phyloP scores from a whole-genome alignment of 2,797 vertebrate species.

The Sebastes taczanowskii region DNA sequence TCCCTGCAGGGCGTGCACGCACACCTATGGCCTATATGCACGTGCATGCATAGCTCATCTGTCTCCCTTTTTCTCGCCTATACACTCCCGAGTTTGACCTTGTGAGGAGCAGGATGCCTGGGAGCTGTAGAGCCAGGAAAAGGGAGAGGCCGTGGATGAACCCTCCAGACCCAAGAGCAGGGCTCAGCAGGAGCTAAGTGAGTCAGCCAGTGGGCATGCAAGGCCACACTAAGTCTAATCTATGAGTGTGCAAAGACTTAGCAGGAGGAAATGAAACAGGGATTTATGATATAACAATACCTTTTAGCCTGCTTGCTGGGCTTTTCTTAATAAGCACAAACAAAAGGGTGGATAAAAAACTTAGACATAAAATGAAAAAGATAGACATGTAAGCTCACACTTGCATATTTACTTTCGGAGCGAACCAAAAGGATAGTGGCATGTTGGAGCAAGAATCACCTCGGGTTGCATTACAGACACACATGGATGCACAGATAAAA shows the following conservation, averaged over 20 bases:
- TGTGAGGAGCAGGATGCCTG: constrained; percentile 64
- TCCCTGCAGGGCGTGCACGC: not conserved
- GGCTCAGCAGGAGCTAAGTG: constrained; percentile 31
- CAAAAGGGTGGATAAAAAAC: constrained; percentile 10
- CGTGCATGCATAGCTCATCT: not conserved
- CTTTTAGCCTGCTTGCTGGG: not conserved
- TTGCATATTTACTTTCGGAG: constrained; percentile 26
- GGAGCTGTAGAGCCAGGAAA: constrained; percentile 69
- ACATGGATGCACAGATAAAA: constrained; percentile 57
- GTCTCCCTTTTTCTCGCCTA: not conserved
- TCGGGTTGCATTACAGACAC: constrained; percentile 61
- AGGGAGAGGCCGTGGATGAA: constrained; percentile 67
- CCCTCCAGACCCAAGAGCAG: constrained; percentile 32
- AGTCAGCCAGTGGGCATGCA: constrained; percentile 44
- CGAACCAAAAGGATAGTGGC: constrained; percentile 30
- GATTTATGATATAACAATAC: constrained; percentile 21
- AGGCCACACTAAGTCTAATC: not conserved
- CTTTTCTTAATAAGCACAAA: constrained; percentile 8
- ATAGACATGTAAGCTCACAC: constrained; percentile 28
- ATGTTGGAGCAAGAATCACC: constrained; percentile 63
- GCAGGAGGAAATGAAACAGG: constrained; percentile 15
- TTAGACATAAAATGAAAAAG: not conserved
- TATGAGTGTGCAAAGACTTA: not conserved
- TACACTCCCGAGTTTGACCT: constrained; percentile 30
- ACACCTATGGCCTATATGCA: constrained; percentile 2